Evolutionary conservation across 1,140 invertebrate genomes (phyloP), one percentile per base, ranked within the genome.

Genomic region (Aphidius ervi): DNA sequence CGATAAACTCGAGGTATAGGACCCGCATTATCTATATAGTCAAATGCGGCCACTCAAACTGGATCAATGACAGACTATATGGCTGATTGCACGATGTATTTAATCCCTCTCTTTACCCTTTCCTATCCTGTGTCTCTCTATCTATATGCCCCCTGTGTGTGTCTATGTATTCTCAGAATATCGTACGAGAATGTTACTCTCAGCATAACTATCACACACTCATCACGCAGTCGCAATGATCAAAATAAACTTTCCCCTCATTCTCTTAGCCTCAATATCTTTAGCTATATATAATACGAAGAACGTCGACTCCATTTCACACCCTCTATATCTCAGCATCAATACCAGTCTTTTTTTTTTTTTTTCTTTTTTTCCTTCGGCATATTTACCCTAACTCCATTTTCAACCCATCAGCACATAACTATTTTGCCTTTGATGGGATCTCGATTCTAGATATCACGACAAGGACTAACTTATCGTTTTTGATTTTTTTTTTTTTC

Each of bases 391-490:
- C 52, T 39, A 4, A 37, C 6, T 42, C 40, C 10, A 54, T 54
- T 31, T 16, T 42, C 52, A 31, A 5, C 47, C 16, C n/a, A 6
- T 23, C 57, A 10, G 20, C 46, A 31, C 23, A 41, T 62, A 58
- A 62, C 60, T 48, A 62, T 62, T 62, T 55, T 41, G 55, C 23
- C 55, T 50, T 57, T 62, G 55, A 62, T 62, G 55, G n/a, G 40
- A 62, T 62, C 60, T 40, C 48, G 60, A 62, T 62, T 56, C 4
- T 48, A 55, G 41, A 8, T 39, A 39, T 40, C 9, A 46, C 31
- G 31, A 37, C 16, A 3, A 39, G 7, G 20, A 41, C 55, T 47
- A 52, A 56, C 60, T 62, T 62, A 62, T 62, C 55, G 55, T 46
- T 62, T 56, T 47, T 47, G 54, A 62, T 62, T 57, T 54, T 55